phyloP scores from a whole-genome alignment of 2,797 vertebrate genomes.

The Danio choprae region DNA sequence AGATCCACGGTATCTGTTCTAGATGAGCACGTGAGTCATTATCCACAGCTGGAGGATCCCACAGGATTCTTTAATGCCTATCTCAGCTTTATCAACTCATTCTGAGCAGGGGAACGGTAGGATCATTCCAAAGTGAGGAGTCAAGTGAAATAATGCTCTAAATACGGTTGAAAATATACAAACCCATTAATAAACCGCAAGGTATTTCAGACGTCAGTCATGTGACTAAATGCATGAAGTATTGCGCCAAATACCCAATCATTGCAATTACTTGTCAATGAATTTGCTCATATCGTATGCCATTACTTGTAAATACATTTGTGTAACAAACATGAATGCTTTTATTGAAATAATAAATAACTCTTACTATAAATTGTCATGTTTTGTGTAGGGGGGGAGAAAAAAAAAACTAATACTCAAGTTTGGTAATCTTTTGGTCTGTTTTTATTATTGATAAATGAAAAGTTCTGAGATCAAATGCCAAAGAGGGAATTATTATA shows the following conservation, averaged over 20 bases:
- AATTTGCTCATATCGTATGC: background rate
- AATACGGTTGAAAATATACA: background rate
- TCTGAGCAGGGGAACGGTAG: slow-evolving; percentile 73
- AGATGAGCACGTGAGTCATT: slow-evolving; percentile 95
- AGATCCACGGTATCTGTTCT: slow-evolving; percentile 88
- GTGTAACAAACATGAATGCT: background rate
- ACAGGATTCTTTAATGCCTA: slow-evolving; percentile 91
- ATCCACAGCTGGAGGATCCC: slow-evolving; percentile 95
- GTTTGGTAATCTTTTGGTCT: background rate
- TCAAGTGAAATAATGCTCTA: background rate
- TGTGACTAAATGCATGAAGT: slow-evolving; percentile 20
- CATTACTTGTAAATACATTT: slow-evolving; percentile 38
- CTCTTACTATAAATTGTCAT: slow-evolving; percentile 64
- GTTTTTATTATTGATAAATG: slow-evolving; percentile 41
- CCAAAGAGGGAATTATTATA: background rate
- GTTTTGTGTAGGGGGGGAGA: background rate
- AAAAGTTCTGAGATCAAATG: background rate
- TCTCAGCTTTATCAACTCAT: slow-evolving; percentile 95
- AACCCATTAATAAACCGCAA: background rate
- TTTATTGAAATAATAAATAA: slow-evolving; percentile 64
- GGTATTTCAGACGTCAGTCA: background rate
- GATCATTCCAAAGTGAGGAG: background rate
- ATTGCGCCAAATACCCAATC: slow-evolving; percentile 2
- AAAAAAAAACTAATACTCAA: background rate
- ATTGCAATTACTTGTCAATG: slow-evolving; percentile 40